Evolutionary conservation across 35 echinoderm and acorn worm species (phyloP).

Genomic region (Apostichopus parvimensis): DNA sequence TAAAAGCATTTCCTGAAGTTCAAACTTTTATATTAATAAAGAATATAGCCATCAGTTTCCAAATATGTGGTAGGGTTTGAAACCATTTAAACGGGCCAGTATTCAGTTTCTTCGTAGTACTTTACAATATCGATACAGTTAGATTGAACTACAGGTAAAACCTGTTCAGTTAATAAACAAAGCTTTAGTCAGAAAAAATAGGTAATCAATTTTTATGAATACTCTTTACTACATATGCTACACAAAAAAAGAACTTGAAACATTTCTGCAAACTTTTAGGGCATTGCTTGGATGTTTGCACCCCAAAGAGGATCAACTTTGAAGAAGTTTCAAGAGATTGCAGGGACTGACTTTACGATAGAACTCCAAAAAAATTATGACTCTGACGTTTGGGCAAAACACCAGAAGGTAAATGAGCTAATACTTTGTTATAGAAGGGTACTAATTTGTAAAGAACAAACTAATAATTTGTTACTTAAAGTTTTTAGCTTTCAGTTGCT

Average conservation of each 20-base stretch:
- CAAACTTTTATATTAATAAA: too few relatives aligned
- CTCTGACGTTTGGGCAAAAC: slow-evolving; percentile 69
- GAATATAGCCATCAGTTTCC: too few relatives aligned
- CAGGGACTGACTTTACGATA: slow-evolving; percentile 58
- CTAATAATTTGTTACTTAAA: too few relatives aligned
- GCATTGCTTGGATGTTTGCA: slow-evolving; percentile 78
- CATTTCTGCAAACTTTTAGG: slow-evolving; percentile 54
- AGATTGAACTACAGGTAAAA: neutral
- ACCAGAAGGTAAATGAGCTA: slow-evolving; percentile 59
- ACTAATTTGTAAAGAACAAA: too few relatives aligned
- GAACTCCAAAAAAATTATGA: slow-evolving; percentile 77
- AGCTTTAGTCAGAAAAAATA: neutral
- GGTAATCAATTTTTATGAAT: neutral
- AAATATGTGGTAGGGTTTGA: too few relatives aligned
- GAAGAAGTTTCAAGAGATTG: slow-evolving; percentile 73
- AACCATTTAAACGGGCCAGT: too few relatives aligned
- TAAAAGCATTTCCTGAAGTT: too few relatives aligned
- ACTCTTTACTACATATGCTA: neutral
- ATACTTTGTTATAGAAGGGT: too few relatives aligned
- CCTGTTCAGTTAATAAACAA: neutral
- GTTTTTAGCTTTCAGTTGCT: too few relatives aligned
- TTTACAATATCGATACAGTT: too few relatives aligned
- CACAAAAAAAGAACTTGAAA: too few relatives aligned
- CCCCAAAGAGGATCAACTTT: slow-evolving; percentile 72
- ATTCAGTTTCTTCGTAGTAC: too few relatives aligned